Evolutionary conservation across 2,113 vertebrate genomes (phyloP), one percentile per base, ranked within the genome.

Genomic region (Callopanchax toddi): DNA sequence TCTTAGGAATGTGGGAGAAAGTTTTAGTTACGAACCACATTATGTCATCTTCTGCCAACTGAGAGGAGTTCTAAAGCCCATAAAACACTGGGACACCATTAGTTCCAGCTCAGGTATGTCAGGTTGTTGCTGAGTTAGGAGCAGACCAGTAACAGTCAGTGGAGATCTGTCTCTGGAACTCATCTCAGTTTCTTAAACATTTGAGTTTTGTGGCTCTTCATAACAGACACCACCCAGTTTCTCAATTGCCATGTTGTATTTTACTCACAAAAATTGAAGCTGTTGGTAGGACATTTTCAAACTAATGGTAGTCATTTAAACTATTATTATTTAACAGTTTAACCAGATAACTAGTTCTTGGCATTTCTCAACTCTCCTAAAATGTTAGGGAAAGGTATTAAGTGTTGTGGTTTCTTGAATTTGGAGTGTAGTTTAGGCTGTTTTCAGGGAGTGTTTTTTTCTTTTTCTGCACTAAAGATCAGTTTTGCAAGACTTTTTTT

Each of bases 1-100:
- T 45, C 71, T 52, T 34, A 67, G 78, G 73, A 83, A 88, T 85
- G 76, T 66, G 50, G 61, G 66, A 81, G 64, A 59, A 45, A 50
- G 55, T 70, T 83, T 85, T 79, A 78, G 79, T 76, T 54, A 74
- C 20, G 45, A 74, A 60, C 71, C 56, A 21, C 74, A 46, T 29
- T 37, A 43, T 80, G 69, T 34, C 46, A 12, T 63, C 63, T 45
- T 67, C 48, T 71, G 54, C 60, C 66, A 60, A 20, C 42, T 60
- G 69, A 75, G 58, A 55, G 56, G 48, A 57, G 48, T 34, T 20
- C 11, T 21, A 42, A 48, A 55, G 66, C 18, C 29, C 10, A 15
- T 63, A 36, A 55, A 73, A 64, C n/a, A 43, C 21, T 1, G 55
- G 23, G 34, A 44, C 5, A 44, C 45, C 23, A 10, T 78, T 68